These are phyloP conservation scores for Akabosia matsudoensis DNA, from an alignment of 1,140 invertebrate genomes.

Conservation along the genomic window DNA sequence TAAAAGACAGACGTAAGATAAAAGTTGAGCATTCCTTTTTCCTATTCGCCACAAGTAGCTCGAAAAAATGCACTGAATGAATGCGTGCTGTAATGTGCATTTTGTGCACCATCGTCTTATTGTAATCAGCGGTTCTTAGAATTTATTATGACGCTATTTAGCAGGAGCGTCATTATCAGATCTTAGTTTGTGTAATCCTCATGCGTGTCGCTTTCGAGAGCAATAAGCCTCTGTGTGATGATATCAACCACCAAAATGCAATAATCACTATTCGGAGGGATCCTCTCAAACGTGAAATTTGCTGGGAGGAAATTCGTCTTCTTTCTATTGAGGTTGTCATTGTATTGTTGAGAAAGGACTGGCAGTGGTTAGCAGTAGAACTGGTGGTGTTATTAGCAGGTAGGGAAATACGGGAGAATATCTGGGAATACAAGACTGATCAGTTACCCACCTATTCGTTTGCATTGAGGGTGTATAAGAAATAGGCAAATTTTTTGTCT, in stretches of 20 bases:
- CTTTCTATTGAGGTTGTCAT: neutral
- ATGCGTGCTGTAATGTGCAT: neutral
- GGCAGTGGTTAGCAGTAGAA: too few relatives aligned
- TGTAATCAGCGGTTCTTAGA: neutral
- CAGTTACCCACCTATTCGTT: neutral
- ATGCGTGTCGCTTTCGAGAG: neutral
- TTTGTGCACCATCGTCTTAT: neutral
- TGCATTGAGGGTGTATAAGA: neutral
- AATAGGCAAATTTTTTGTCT: neutral
- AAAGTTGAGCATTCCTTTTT: neutral
- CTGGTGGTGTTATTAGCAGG: too few relatives aligned
- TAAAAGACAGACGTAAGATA: neutral
- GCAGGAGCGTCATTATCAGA: neutral
- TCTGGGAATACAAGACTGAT: too few relatives aligned
- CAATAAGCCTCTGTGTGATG: neutral
- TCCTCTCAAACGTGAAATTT: conserved; percentile 15
- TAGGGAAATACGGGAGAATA: too few relatives aligned
- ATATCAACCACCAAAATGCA: neutral
- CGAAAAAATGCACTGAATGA: neutral
- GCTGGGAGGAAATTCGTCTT: neutral
- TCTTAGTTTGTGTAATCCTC: too few relatives aligned
- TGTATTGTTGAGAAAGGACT: too few relatives aligned
- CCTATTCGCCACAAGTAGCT: too few relatives aligned
- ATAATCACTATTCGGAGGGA: conserved; percentile 3
- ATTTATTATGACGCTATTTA: neutral